These are phyloP conservation scores for Bergia sp. DNA, from an alignment of 92 coral and sea anemone genomes.

Conservation along the genomic window DNA sequence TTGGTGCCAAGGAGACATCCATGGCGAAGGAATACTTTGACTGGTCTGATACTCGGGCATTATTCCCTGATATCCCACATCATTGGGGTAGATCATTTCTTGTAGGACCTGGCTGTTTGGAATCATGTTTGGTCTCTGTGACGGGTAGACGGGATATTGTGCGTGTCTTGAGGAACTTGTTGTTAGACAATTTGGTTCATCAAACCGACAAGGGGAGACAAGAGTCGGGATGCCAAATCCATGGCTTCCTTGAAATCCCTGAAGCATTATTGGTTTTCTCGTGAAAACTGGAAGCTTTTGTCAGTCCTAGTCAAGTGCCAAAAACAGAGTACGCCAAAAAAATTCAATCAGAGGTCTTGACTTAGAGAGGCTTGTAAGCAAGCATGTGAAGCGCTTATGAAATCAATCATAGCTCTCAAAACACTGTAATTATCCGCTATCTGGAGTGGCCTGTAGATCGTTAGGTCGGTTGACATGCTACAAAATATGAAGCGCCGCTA, in stretches of 20 bases:
- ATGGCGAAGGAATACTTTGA: conserved; percentile 63
- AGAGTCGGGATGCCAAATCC: conserved; percentile 82
- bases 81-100: conserved; percentile 84
- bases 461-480: conserved; percentile 33
- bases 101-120: conserved; percentile 80
- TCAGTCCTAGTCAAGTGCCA: background rate
- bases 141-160: conserved; percentile 69
- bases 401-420: conserved; percentile 30
- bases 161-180: conserved; percentile 70
- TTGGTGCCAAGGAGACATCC: conserved; percentile 78
- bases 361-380: conserved; percentile 16
- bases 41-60: conserved; percentile 74
- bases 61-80: conserved; percentile 73
- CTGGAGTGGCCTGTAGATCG: conserved; percentile 56
- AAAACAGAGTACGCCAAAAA: background rate
- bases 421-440: conserved; percentile 54
- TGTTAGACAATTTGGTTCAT: conserved; percentile 67
- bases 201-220: conserved; percentile 84
- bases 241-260: conserved; percentile 70
- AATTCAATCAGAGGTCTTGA: conserved; percentile 31
- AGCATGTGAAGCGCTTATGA: conserved; percentile 36
- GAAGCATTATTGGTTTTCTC: conserved; percentile 57
- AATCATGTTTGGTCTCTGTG: conserved; percentile 64
- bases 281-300: background rate
- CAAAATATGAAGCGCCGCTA: conserved; percentile 50